A percentile compares a stretch with the other conserved stretches of the same genome.
Conservation (phyloP, 53 echinoderm and acorn worm species). For the Hippasteria phrygiana region DNA sequence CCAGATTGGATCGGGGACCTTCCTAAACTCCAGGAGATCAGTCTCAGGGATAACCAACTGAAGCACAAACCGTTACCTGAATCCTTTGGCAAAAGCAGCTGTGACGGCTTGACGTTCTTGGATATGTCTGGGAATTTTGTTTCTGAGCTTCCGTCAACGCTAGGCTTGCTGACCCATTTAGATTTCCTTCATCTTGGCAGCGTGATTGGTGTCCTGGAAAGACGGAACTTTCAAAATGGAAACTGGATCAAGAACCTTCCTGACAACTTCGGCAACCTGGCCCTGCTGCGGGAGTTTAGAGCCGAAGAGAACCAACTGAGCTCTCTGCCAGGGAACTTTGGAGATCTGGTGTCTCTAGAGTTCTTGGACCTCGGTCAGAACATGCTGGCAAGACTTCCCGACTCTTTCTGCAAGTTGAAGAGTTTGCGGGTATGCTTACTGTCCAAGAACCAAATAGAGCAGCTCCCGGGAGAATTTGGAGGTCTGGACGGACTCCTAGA, state of each 20-base stretch:
- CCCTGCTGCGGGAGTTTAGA: constrained; percentile 64
- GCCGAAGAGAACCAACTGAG: constrained; percentile 89
- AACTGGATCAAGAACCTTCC: constrained; percentile 86
- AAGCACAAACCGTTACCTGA: constrained; percentile 70
- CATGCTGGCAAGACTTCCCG: constrained; percentile 72
- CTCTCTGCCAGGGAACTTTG: constrained; percentile 83
- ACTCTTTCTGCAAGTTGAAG: constrained; percentile 75
- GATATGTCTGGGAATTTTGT: constrained; percentile 90
- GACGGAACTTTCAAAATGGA: constrained; percentile 90
- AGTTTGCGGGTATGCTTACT: constrained; percentile 80
- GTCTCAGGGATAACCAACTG: constrained; percentile 81
- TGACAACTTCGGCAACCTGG: constrained; percentile 80
- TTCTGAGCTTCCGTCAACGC: constrained; percentile 68
- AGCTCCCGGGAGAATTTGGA: constrained; percentile 87
- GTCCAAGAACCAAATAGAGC: constrained; percentile 85
- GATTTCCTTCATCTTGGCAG: constrained; percentile 89
- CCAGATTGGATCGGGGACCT: constrained; percentile 87
- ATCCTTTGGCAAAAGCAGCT: constrained; percentile 71
- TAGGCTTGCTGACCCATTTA: constrained; percentile 75
- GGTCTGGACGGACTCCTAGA: constrained; percentile 70
- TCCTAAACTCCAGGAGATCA: constrained; percentile 67
- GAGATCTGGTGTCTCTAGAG: constrained; percentile 75
- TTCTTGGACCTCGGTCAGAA: constrained; percentile 94
- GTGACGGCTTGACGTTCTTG: constrained; percentile 57
- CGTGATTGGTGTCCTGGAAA: constrained; percentile 80